phyloP scores from a whole-genome alignment of 1,140 invertebrate genomes.

The Oryctes rhinoceros region DNA sequence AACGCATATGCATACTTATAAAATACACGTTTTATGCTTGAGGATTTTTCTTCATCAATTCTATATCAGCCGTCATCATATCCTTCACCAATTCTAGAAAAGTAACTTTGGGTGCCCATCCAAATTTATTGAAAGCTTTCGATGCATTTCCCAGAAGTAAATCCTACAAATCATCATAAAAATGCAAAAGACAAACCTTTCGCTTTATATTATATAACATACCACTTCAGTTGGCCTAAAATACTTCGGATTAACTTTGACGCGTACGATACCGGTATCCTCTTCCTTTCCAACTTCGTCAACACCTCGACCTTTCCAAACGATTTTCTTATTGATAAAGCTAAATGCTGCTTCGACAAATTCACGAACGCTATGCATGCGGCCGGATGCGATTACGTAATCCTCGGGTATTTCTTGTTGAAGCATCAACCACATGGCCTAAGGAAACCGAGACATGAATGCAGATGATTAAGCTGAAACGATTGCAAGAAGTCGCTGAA shows the following conservation, averaged over 20 bases:
- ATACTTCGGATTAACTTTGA: slow-evolving; percentile 93
- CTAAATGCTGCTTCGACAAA: slow-evolving; percentile 94
- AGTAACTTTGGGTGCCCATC: slow-evolving; percentile 87
- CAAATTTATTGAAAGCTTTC: slow-evolving; percentile 86
- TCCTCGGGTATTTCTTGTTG: slow-evolving; percentile 93
- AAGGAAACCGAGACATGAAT: slow-evolving; percentile 47
- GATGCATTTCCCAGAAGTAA: slow-evolving; percentile 88
- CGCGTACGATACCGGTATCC: slow-evolving; percentile 79
- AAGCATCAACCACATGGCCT: slow-evolving; percentile 99
- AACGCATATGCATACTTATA: too few species aligned
- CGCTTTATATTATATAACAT: slow-evolving; percentile 62
- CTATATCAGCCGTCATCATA: slow-evolving; percentile 95
- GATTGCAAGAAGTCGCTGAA: background rate
- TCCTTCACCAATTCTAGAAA: slow-evolving; percentile 91
- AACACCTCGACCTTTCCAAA: slow-evolving; percentile 88
- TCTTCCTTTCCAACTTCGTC: slow-evolving; percentile 91
- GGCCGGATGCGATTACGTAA: slow-evolving; percentile 97
- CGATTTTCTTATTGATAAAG: slow-evolving; percentile 75
- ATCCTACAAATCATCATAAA: slow-evolving; percentile 67
- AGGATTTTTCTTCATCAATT: slow-evolving; percentile 93
- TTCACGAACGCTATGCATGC: slow-evolving; percentile 93
- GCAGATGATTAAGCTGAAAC: background rate
- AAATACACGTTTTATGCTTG: slow-evolving; percentile 68
- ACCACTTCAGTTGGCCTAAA: slow-evolving; percentile 98
- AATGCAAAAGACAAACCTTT: background rate